Percentiles rank a stretch among this genome's conserved stretches.
phyloP scores from a whole-genome alignment of 2,888 invertebrate species.

The Stomorhina lunata region DNA sequence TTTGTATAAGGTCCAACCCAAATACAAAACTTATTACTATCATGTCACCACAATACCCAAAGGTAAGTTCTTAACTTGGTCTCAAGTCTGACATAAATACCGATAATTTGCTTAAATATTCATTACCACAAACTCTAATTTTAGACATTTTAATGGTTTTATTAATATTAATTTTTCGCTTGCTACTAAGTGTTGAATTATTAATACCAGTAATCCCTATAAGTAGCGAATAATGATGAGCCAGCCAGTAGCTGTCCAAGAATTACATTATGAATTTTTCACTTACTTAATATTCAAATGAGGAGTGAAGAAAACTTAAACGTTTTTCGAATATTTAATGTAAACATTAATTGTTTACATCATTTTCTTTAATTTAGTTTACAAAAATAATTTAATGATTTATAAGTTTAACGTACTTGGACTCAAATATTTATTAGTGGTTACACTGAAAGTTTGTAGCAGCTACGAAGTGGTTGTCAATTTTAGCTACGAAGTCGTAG shows the following conservation, averaged over 20 bases:
- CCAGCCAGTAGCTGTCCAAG: background rate
- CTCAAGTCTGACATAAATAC: slow-evolving; percentile 8
- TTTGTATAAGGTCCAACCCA: slow-evolving; percentile 73
- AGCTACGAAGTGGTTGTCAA: too few relatives aligned
- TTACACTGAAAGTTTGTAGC: slow-evolving; percentile 25
- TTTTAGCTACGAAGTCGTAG: too few relatives aligned
- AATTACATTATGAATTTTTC: background rate
- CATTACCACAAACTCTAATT: slow-evolving; percentile 21
- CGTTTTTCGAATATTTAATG: slow-evolving; percentile 54
- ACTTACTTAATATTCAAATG: slow-evolving; percentile 38
- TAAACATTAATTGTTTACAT: slow-evolving; percentile 56
- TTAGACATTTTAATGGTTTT: slow-evolving; percentile 55
- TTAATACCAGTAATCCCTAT: slow-evolving; percentile 25
- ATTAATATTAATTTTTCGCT: slow-evolving; percentile 18
- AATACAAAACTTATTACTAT: slow-evolving; percentile 79
- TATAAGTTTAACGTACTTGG: background rate
- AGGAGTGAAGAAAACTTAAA: slow-evolving; percentile 40
- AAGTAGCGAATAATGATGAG: background rate
- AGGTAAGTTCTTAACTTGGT: slow-evolving; percentile 81
- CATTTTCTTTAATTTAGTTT: slow-evolving; percentile 38
- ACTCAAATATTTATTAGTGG: background rate
- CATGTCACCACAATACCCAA: slow-evolving; percentile 81
- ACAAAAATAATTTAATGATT: slow-evolving; percentile 31
- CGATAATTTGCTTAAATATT: background rate
- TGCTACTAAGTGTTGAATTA: background rate